Conservation (phyloP, 2,113 vertebrate species). For the Gulo gulo region DNA sequence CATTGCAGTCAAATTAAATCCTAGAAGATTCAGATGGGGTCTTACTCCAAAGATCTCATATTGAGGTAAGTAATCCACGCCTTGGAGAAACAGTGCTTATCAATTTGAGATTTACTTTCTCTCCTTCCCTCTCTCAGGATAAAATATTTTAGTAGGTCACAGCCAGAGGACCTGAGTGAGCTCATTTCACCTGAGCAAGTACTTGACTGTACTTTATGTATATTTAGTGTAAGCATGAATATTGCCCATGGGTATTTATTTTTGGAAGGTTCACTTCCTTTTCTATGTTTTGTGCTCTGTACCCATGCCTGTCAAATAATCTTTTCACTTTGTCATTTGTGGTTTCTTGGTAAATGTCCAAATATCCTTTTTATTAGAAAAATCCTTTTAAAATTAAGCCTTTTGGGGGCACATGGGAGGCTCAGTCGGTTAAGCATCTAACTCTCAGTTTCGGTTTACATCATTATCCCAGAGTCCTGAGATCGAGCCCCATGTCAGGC, state of each 20-base stretch:
- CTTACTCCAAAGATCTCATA: not conserved
- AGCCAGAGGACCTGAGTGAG: not conserved
- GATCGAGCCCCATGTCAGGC: too few relatives aligned
- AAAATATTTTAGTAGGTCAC: conserved; percentile 16
- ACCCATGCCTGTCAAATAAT: not conserved
- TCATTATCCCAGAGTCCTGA: too few relatives aligned
- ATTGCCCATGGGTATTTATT: not conserved
- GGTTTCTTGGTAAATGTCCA: not conserved
- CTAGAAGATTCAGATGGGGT: not conserved
- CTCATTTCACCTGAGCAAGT: not conserved
- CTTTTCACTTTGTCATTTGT: not conserved
- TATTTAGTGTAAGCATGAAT: not conserved
- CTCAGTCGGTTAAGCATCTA: too few relatives aligned
- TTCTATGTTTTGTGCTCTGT: not conserved
- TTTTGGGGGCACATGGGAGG: not conserved
- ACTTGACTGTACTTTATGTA: not conserved
- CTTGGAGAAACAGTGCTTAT: not conserved
- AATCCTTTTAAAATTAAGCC: not conserved
- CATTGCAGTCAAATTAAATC: not conserved
- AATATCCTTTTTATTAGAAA: not conserved
- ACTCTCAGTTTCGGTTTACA: too few relatives aligned
- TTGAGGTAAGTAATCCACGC: not conserved
- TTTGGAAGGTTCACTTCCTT: not conserved
- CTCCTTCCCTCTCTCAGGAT: not conserved
- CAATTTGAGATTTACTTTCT: conserved; percentile 2